Conservation (phyloP, 2,113 vertebrate genomes). For the Tricholaema leucomelas region DNA sequence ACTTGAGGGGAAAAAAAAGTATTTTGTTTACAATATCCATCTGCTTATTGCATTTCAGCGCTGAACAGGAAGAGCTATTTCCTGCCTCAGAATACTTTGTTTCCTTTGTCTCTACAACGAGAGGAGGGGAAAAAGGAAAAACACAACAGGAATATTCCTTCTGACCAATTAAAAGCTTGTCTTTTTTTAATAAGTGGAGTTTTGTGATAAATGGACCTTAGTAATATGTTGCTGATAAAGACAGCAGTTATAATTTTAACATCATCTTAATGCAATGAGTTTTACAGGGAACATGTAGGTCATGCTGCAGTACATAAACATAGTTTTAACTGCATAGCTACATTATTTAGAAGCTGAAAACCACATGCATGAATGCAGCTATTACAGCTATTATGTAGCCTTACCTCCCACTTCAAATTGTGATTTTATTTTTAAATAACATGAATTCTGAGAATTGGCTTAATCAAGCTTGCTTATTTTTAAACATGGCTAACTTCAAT, state of each 20-base stretch:
- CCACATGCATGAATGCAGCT: neutral
- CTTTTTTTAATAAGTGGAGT: neutral
- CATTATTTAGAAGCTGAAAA: neutral
- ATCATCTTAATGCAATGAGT: neutral
- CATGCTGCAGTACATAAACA: neutral
- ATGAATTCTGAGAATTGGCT: neutral
- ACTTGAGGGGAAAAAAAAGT: neutral
- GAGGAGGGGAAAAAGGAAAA: neutral
- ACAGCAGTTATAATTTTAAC: neutral
- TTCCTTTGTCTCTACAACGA: conserved; percentile 53
- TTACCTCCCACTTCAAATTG: neutral
- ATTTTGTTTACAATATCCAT: conserved; percentile 12
- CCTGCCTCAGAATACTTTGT: conserved; percentile 38
- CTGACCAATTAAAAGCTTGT: neutral
- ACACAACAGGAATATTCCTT: neutral
- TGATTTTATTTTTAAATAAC: neutral
- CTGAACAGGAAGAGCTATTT: conserved; percentile 57
- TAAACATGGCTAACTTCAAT: neutral
- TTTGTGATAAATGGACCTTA: neutral
- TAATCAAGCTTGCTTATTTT: neutral
- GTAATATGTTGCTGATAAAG: neutral
- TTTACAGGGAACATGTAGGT: neutral
- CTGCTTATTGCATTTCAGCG: neutral
- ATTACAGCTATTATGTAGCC: neutral
- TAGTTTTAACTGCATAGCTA: neutral